phyloP scores from a whole-genome alignment of 2,797 vertebrate species.

The Crypturellus tataupa region DNA sequence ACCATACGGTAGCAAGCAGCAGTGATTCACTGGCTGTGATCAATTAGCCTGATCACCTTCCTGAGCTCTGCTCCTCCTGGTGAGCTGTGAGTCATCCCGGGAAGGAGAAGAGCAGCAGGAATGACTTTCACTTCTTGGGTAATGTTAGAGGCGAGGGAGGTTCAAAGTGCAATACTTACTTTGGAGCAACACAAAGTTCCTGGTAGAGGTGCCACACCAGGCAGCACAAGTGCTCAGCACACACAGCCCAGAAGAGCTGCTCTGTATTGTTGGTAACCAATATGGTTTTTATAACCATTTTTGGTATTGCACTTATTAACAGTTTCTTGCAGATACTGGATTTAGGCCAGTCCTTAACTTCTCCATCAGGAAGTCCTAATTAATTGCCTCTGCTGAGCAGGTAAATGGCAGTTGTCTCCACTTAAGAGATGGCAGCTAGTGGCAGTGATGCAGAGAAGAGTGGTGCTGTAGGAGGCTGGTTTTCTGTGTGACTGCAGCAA shows the following conservation, averaged over 20 bases:
- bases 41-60: neutral
- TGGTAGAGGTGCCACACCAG: neutral
- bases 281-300: neutral
- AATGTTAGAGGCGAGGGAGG: neutral
- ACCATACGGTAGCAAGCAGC: neutral
- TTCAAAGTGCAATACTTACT: constrained; percentile 12
- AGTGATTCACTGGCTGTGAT: neutral
- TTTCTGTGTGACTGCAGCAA: neutral
- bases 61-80: neutral
- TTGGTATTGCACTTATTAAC: neutral
- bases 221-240: neutral
- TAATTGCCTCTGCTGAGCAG: constrained; percentile 50
- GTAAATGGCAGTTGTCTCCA: constrained; percentile 18
- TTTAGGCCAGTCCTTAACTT: constrained; percentile 47
- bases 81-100: neutral
- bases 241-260: neutral
- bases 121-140: neutral
- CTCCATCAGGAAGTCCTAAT: constrained; percentile 13
- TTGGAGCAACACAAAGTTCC: neutral
- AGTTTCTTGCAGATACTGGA: neutral
- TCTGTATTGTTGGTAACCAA: neutral
- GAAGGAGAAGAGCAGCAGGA: neutral
- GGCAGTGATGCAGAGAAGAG: neutral
- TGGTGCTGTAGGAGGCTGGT: neutral
- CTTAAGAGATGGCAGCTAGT: constrained; percentile 14